Evolutionary conservation across 35 echinoderm and acorn worm genomes (phyloP).

Genomic region (Antedon bifida): DNA sequence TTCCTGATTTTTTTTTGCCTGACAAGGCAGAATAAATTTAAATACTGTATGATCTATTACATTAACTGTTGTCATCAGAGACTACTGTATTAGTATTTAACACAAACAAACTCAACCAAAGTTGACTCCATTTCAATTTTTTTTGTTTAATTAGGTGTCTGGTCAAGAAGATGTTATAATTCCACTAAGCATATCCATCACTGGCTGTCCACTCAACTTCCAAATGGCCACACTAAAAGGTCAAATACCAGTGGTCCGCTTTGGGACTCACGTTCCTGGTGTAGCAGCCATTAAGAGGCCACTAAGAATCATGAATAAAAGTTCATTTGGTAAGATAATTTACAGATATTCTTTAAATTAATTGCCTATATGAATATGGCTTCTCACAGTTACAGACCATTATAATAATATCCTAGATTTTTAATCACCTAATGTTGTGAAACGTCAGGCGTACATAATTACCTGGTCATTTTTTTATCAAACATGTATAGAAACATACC

Average conservation of each 20-base stretch:
- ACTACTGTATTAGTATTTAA: no score
- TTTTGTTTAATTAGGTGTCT: conserved; percentile 24
- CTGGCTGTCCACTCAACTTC: conserved; percentile 87
- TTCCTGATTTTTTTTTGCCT: no score
- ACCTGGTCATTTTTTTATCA: no score
- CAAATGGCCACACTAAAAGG: conserved; percentile 88
- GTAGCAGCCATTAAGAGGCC: conserved; percentile 54
- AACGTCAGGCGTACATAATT: no score
- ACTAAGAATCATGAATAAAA: conserved; percentile 65
- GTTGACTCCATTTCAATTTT: neutral
- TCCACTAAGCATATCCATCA: conserved; percentile 44
- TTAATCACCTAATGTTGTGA: no score
- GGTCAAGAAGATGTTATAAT: conserved; percentile 40
- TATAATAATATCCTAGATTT: neutral
- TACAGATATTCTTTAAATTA: neutral
- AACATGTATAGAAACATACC: no score
- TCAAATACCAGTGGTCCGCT: conserved; percentile 78
- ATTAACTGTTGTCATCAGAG: no score
- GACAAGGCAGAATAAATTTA: no score
- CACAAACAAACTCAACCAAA: no score
- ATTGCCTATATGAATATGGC: neutral
- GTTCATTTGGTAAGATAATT: conserved; percentile 73
- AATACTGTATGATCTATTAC: no score
- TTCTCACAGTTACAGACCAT: neutral
- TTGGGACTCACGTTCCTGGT: conserved; percentile 78